Conservation (phyloP, 2,113 vertebrate species). For the Microtus pennsylvanicus region DNA sequence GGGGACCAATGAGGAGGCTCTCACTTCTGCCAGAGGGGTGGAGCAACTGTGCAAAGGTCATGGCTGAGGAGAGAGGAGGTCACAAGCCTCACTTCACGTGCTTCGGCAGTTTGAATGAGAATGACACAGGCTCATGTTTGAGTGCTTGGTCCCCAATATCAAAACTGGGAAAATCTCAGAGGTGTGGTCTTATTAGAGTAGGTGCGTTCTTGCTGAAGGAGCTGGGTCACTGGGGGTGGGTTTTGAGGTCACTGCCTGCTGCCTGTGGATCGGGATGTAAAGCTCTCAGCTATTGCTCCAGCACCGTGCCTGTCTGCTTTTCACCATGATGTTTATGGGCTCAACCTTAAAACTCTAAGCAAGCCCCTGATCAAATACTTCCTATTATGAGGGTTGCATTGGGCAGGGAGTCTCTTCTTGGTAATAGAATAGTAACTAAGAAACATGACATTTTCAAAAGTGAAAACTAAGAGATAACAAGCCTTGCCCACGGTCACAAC, state of each 20-base stretch:
- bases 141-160: not conserved
- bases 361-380: not conserved
- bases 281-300: not conserved
- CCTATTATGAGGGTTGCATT: not conserved
- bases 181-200: not conserved
- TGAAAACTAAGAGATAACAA: not conserved
- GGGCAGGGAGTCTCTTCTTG: too few species aligned
- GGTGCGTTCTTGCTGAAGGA: not conserved
- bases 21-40: not conserved
- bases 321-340: not conserved
- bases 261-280: not conserved
- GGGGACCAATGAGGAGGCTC: too few species aligned
- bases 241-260: not conserved
- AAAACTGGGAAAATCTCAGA: not conserved
- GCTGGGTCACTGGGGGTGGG: too few species aligned
- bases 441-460: not conserved
- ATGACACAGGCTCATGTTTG: not conserved
- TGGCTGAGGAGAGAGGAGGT: not conserved
- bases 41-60: accelerated
- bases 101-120: not conserved
- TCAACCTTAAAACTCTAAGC: not conserved
- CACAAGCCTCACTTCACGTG: not conserved
- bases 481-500: too few species aligned
- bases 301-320: too few species aligned
- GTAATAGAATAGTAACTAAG: not conserved